Evolutionary conservation across 2,797 vertebrate genomes (phyloP), one percentile per base, ranked within the genome.

Genomic region (Notoglanidium macrostoma): DNA sequence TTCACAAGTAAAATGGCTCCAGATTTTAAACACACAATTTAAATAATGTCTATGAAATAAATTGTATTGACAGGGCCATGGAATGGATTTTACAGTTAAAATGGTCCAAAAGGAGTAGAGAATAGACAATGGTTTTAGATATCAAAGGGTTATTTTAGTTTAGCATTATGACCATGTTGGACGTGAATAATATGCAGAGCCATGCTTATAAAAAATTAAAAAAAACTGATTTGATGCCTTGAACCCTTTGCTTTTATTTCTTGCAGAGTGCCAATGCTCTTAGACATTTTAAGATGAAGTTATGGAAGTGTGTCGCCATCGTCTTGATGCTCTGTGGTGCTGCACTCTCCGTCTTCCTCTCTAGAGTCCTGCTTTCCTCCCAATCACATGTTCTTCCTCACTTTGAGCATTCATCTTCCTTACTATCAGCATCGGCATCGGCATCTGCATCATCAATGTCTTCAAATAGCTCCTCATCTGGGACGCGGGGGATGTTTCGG

Each of bases 201-300:
- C 70, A 67, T 40, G 59, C 57, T 32, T 68, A 46, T 77, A 19
- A n/a, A 83, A 84, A 55, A n/a, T n/a, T 12, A 67, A 67, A 63
- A 61, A 65, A 29, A 44, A 11, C 9, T 65, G 26, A 49, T 63
- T 54, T 54, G 46, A 51, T 49, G 32, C 32, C 81, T n/a, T 51
- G 55, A 83, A 29, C 44, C 14, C 10, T 59, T 15, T 73, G 51
- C 46, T 35, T 35, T 74, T 77, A n/a, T 44, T 74, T 95, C 93
- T 95, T 95, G 68, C 94, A 96, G 95, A 94, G 92, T 92, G 90
- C 93, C 95, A 93, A 96, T 96, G 96, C 92, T 91, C 95, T 91
- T 94, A 94, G 89, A 94, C 90, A 95, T 94, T 95, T 92, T 95
- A 97, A 95, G 94, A 97, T 97, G 97, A 97, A 95, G 96, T 94